Evolutionary conservation across 2,888 invertebrate species (phyloP), one percentile per base, ranked within the genome.

Genomic region (Crepidodera aurea): DNA sequence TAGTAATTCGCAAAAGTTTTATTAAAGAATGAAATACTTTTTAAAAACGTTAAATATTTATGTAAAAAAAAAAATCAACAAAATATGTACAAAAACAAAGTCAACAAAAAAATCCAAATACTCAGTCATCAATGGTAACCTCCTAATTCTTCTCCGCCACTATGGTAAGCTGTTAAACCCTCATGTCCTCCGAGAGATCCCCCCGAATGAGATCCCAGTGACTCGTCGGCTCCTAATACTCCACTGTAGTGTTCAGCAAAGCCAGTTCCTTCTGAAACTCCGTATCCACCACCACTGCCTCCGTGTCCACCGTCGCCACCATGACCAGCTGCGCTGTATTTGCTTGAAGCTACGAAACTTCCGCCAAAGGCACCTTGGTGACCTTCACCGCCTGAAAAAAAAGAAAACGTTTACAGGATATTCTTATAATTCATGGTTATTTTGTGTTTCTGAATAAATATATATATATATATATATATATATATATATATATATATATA

Each of bases 281-380:
- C 71, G 46, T 64, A 62, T n/a, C 60, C 62, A 12, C 51, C 55
- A 1, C 60, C 59, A 15, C 69, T 66, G 8, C 66, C 67, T 34
- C 68, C 67, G 6, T 66, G 64, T 3, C 64, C 62, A 13, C 51
- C 48, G 18, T 15, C 64, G 4, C 65, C 71, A 7, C 67, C 71
- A 34, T 69, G 69, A 3, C 70, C 71, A 8, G 67, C 69, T 15
- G 70, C 68, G 40, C 72, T 71, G 62, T 74, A 72, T 62, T 74
- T 74, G 55, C 71, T 66, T 5, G 73, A 74, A 5, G 72, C 73
- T 25, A 74, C 73, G 62, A 74, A 74, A 51, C 73, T 74, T 13
- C 73, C 73, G 32, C 73, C 73, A 54, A 71, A 74, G 7, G 67
- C 51, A 29, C 73, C 73, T 25, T 70, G 60, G 39, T 74, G 73